Evolutionary conservation across 37 sponge, comb jelly and placozoan species (phyloP), one percentile per base, ranked within the genome.

Genomic region (Halichondria panicea): DNA sequence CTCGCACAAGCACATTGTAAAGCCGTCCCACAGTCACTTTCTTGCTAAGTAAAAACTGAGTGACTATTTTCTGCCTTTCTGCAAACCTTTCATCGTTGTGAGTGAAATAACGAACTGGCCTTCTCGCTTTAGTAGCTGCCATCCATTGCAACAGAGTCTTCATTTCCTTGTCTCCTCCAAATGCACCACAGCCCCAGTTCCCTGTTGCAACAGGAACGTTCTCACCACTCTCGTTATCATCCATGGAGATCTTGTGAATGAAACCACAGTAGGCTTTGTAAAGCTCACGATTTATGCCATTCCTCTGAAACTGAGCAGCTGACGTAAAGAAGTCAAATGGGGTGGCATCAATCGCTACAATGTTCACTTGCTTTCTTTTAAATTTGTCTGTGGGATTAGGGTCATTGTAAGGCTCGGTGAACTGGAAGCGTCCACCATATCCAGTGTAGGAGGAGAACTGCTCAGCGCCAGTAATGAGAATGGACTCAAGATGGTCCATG

Each of bases 181-280:
- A 91, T 13, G 72, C 76, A 19, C 92, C 92, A 82, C 92, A 91
- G 4, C 93, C 93, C 93, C 93, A 92, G 77, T 92, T 92, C 4
- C 93, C 93, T 21, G 84, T 84, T 15, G 93, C 87, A 25, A 92
- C 81, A 1, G 86, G 75, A 48, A 44, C 36, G 2, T 52, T 31
- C 39, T 65, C 58, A 27, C 35, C 39, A 11, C 37, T 55, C 55
- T 36, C 55, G 0, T 43, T 28, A 2, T 68, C 27, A 40, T 74
- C 83, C 22, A 24, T 38, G 12, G 61, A 9, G 6, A 58, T 55
- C 18, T 19, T 4, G 43, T 50, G 66, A 42, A 62, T 57, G 58
- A 91, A 91, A 1, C 83, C 92, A 55, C 75, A 77, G 37, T 55
- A 80, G 21, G 92, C 86, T 38, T 91, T 91, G 70, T 77, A 53